Conservation (phyloP, 2,797 vertebrate genomes). For the Yasuhikotakia modesta region DNA sequence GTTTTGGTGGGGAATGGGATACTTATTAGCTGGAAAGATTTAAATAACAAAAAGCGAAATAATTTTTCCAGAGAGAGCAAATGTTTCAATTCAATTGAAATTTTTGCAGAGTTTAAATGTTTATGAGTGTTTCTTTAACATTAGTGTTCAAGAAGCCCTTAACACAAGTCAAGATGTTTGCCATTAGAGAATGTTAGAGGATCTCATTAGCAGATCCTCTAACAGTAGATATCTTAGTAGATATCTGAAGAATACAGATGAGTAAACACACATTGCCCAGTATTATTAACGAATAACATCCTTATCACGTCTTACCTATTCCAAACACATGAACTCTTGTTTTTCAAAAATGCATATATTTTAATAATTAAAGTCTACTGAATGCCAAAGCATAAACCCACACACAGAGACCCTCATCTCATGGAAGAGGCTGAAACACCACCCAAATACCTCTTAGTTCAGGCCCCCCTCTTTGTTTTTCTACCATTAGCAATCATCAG, state of each 20-base stretch:
- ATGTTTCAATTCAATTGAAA: too few species aligned
- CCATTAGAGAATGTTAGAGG: conserved; percentile 14
- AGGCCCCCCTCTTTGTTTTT: conserved; percentile 59
- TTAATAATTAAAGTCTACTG: conserved; percentile 37
- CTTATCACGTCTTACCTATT: conserved; percentile 35
- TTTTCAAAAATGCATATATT: conserved; percentile 32
- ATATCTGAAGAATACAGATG: too few species aligned
- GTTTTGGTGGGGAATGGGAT: background rate
- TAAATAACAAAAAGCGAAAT: background rate
- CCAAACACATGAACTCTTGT: conserved; percentile 43
- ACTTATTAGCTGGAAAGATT: background rate
- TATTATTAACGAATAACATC: conserved; percentile 39
- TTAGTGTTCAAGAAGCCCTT: conserved; percentile 18
- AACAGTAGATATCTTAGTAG: too few species aligned
- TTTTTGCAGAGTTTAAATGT: too few species aligned
- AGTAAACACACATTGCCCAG: conserved; percentile 30
- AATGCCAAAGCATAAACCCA: background rate
- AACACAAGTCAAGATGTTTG: background rate
- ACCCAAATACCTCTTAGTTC: too few species aligned
- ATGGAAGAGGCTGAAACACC: too few species aligned
- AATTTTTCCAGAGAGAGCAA: background rate
- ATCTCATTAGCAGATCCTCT: conserved; percentile 17
- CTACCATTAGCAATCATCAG: conserved; percentile 55
- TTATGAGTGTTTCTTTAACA: conserved; percentile 25
- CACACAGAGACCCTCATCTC: background rate